phyloP scores from a whole-genome alignment of 2,797 vertebrate species.

The Steatocranus sp. region DNA sequence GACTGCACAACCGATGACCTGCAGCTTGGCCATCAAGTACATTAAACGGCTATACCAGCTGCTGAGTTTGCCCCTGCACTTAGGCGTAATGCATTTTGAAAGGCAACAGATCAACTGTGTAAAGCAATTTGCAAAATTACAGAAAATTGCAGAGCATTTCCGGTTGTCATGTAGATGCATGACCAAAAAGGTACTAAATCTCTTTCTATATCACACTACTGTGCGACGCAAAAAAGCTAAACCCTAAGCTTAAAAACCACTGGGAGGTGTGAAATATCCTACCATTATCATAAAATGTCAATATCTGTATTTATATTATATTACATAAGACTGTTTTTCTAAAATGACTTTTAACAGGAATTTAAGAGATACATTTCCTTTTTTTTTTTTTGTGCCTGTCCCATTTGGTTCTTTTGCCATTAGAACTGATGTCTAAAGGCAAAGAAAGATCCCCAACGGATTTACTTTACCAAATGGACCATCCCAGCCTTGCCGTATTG shows the following conservation, averaged over 20 bases:
- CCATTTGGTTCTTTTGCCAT: too few relatives aligned
- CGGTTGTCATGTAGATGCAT: not conserved
- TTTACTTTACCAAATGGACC: too few relatives aligned
- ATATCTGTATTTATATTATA: not conserved
- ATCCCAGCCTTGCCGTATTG: too few relatives aligned
- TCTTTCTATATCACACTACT: not conserved
- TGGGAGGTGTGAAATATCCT: not conserved
- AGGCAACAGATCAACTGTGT: not conserved
- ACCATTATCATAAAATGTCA: not conserved
- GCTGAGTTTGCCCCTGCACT: conserved; percentile 12
- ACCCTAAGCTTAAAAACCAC: not conserved
- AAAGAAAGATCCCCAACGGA: too few relatives aligned
- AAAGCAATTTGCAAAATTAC: conserved; percentile 13
- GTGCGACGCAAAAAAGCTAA: not conserved
- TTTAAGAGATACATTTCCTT: not conserved
- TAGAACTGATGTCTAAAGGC: too few relatives aligned
- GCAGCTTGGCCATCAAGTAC: conserved; percentile 1
- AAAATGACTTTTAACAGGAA: not conserved
- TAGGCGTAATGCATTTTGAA: conserved; percentile 25
- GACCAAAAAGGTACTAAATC: not conserved
- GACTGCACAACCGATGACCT: not conserved
- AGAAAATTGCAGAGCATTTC: not conserved
- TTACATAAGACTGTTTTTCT: not conserved
- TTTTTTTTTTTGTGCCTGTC: too few relatives aligned
- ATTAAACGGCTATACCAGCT: conserved; percentile 14